These are phyloP conservation scores for Upupa epops DNA, from an alignment of 2,113 vertebrate genomes.

Conservation along the genomic window DNA sequence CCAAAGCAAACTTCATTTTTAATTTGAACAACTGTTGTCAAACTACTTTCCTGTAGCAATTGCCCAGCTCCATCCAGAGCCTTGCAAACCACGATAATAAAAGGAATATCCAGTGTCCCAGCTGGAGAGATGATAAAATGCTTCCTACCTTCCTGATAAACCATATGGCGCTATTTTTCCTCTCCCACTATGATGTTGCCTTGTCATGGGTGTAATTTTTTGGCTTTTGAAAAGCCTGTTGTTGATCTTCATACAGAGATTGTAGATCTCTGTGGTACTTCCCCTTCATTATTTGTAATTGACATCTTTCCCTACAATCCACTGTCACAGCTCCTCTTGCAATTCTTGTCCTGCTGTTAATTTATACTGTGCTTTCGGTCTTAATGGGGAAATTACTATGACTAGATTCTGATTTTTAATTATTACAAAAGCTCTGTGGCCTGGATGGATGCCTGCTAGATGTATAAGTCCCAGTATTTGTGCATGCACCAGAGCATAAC, in stretches of 20 bases:
- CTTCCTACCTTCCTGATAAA: not conserved
- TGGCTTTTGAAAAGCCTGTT: constrained; percentile 4
- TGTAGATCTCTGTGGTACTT: constrained; percentile 12
- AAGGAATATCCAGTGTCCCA: not conserved
- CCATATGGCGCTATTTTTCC: not conserved
- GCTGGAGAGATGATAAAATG: constrained; percentile 5
- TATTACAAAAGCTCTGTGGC: not conserved
- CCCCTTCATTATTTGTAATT: constrained; percentile 26
- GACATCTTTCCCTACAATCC: constrained; percentile 21
- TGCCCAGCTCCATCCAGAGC: not conserved
- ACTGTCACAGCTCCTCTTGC: not conserved
- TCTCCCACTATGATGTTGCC: not conserved
- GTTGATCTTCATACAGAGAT: constrained; percentile 2
- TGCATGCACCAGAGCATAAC: fast-evolving
- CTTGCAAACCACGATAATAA: not conserved
- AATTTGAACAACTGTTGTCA: not conserved
- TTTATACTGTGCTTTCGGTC: not conserved
- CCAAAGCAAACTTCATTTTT: not conserved
- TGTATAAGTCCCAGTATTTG: not conserved
- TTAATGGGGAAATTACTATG: not conserved
- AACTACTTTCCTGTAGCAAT: not conserved
- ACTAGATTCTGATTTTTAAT: constrained; percentile 7
- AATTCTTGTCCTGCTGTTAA: not conserved
- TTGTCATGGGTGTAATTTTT: not conserved
- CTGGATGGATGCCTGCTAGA: not conserved